Conservation (phyloP, 92 coral and sea anemone species). For the Heteractis magnifica region DNA sequence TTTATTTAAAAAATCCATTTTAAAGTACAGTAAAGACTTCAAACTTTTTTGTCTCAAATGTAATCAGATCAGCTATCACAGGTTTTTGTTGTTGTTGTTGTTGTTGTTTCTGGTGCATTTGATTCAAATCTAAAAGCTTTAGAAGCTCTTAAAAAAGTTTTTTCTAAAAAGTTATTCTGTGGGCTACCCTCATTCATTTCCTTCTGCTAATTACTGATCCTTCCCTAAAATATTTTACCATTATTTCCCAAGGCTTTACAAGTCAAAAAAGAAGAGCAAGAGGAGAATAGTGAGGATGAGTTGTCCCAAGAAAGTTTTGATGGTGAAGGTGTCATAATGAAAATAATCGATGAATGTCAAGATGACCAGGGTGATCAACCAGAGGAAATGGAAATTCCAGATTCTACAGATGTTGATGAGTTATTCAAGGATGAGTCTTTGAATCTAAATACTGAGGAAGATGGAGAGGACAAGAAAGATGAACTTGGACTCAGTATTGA, state of each 20-base stretch:
- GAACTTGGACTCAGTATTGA: not conserved
- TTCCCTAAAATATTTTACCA: not conserved
- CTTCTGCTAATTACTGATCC: too few species aligned
- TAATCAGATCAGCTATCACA: too few species aligned
- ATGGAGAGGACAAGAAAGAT: not conserved
- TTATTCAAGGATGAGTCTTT: constrained; percentile 1
- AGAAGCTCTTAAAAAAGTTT: too few species aligned
- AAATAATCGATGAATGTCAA: constrained; percentile 30
- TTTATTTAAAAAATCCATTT: too few species aligned
- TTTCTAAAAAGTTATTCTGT: too few species aligned
- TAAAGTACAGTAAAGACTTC: too few species aligned
- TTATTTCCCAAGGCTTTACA: not conserved
- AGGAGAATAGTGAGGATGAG: constrained; percentile 18
- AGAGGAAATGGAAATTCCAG: constrained; percentile 8
- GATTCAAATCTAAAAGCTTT: too few species aligned
- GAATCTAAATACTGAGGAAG: not conserved
- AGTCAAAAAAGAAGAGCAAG: constrained; percentile 10
- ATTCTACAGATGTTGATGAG: not conserved
- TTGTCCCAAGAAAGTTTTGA: constrained; percentile 24
- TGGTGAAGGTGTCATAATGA: constrained; percentile 30
- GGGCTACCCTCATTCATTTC: too few species aligned
- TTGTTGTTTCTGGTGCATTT: too few species aligned
- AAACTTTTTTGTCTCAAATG: too few species aligned
- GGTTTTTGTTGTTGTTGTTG: too few species aligned
- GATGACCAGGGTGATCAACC: constrained; percentile 10